These are phyloP conservation scores for Zaprionus tsacasi DNA, from an alignment of 1,140 invertebrate genomes.

Conservation along the genomic window DNA sequence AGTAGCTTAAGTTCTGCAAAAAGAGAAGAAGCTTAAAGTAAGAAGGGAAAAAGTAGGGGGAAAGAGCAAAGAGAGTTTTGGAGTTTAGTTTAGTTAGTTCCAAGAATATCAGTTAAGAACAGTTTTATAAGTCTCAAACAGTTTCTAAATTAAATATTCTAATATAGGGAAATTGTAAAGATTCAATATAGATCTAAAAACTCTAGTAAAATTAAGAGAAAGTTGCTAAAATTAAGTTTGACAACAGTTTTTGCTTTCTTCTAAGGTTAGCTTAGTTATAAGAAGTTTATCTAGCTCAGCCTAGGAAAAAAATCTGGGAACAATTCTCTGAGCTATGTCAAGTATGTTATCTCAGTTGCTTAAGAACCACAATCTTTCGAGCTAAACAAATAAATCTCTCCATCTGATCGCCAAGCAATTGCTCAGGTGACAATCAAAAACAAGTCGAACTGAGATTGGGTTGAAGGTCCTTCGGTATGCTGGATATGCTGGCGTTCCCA, in stretches of 20 bases:
- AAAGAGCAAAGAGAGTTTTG: not conserved
- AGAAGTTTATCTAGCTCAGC: too few relatives aligned
- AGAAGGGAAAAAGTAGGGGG: not conserved
- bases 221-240: too few relatives aligned
- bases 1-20: slow-evolving; percentile 3
- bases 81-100: not conserved
- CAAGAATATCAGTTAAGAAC: not conserved
- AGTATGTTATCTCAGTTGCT: not conserved
- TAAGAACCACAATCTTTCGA: too few relatives aligned
- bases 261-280: too few relatives aligned
- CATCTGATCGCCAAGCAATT: slow-evolving; percentile 5
- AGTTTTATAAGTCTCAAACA: not conserved
- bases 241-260: too few relatives aligned
- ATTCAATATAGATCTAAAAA: too few relatives aligned
- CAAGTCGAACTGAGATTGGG: slow-evolving; percentile 3
- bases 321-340: not conserved
- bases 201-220: too few relatives aligned
- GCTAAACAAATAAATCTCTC: not conserved
- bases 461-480: slow-evolving; percentile 8
- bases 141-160: too few relatives aligned
- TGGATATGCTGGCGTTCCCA: slow-evolving; percentile 28
- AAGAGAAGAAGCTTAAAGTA: not conserved
- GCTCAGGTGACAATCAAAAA: slow-evolving; percentile 31
- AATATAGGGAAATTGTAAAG: too few relatives aligned
- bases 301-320: too few relatives aligned